Evolutionary conservation across 2,113 vertebrate genomes (phyloP).

Genomic region (Pristiophorus japonicus): DNA sequence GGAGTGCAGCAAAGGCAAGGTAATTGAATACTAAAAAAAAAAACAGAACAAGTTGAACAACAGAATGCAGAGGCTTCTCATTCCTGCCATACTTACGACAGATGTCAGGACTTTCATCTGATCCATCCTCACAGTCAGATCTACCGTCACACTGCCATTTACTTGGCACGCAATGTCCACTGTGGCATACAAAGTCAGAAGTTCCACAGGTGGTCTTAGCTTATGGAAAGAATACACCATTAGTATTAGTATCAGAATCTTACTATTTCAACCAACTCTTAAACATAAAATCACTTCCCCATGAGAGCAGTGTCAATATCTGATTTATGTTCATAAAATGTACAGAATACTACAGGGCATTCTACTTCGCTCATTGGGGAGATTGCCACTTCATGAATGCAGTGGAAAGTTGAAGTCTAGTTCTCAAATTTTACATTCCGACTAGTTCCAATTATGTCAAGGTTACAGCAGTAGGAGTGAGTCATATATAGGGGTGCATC

Average conservation of each 20-base stretch:
- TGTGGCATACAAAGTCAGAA: constrained; percentile 18
- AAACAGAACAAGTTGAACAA: neutral
- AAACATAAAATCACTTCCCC: too few relatives aligned
- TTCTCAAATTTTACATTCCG: neutral
- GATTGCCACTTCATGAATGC: neutral
- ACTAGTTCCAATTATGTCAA: neutral
- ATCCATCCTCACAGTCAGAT: constrained; percentile 36
- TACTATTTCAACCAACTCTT: neutral
- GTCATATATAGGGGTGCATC: too few relatives aligned
- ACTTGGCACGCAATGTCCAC: neutral
- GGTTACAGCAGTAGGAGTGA: neutral
- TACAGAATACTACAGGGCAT: neutral
- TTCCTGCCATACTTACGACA: constrained; percentile 31
- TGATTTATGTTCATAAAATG: neutral
- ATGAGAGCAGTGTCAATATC: too few relatives aligned
- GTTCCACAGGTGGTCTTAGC: constrained; percentile 2
- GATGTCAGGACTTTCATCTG: constrained; percentile 26
- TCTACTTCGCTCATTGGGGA: neutral
- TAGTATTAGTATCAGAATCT: neutral
- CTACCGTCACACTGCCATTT: constrained; percentile 34
- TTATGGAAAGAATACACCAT: neutral
- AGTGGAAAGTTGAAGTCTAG: neutral
- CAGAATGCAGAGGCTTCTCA: neutral
- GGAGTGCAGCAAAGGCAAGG: too few relatives aligned
- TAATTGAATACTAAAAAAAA: neutral